phyloP scores from a whole-genome alignment of 35 echinoderm and acorn worm genomes.

The Acanthaster planci region DNA sequence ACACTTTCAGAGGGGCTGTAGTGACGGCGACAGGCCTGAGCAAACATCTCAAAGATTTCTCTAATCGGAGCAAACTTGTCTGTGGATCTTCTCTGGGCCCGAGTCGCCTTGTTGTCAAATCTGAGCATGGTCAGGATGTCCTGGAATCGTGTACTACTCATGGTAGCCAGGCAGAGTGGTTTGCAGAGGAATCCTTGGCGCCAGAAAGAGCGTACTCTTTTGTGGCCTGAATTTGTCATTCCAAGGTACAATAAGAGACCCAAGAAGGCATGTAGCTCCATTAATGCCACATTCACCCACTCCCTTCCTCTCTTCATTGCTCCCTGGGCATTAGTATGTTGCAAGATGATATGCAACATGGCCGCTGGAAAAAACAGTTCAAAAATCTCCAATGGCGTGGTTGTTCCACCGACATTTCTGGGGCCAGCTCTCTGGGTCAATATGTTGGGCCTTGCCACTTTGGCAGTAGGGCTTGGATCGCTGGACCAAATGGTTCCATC shows the following conservation, averaged over 20 bases:
- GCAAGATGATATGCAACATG: background rate
- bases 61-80: slow-evolving; percentile 2
- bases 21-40: background rate
- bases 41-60: background rate
- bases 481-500: background rate
- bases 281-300: background rate
- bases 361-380: background rate
- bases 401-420: background rate
- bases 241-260: background rate
- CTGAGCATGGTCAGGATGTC: background rate
- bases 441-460: background rate
- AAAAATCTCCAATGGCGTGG: background rate
- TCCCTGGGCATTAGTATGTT: background rate
- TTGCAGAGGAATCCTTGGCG: background rate
- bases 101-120: background rate
- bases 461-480: background rate
- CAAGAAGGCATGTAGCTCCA: background rate
- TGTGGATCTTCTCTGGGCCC: background rate
- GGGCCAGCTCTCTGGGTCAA: background rate
- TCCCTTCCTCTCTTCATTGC: background rate
- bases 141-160: background rate
- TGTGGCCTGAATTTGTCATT: background rate
- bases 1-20: background rate
- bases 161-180: background rate
- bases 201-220: background rate